These are phyloP conservation scores for Bungarus multicinctus DNA, from an alignment of 2,113 vertebrate species.

Conservation along the genomic window DNA sequence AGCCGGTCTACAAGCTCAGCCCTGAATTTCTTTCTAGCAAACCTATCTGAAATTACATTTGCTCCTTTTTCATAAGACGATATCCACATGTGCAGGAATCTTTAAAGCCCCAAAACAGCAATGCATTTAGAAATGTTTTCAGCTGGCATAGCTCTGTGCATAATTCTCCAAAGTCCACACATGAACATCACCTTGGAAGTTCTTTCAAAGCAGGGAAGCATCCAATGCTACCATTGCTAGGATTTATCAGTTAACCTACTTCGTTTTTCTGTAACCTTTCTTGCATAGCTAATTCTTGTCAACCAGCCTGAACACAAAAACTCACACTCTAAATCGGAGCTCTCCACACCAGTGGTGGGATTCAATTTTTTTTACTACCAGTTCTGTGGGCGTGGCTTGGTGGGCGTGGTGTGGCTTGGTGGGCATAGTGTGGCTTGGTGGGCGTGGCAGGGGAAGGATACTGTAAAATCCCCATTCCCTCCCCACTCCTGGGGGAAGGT, in stretches of 20 bases:
- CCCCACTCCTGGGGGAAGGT: no score
- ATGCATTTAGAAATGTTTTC: not conserved
- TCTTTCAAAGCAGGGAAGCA: not conserved
- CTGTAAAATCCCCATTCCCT: no score
- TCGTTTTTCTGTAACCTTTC: constrained; percentile 48
- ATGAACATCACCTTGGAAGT: not conserved
- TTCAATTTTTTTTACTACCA: no score
- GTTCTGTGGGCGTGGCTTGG: no score
- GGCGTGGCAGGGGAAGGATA: no score
- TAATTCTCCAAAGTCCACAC: not conserved
- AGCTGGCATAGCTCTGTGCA: not conserved
- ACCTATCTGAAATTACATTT: not conserved
- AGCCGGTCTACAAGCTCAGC: not conserved
- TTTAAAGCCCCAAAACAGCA: not conserved
- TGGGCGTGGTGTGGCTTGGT: no score
- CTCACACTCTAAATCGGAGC: not conserved
- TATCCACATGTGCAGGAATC: not conserved
- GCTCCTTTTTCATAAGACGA: not conserved
- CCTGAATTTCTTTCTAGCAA: not conserved
- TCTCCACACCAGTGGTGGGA: no score
- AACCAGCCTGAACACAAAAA: constrained; percentile 52
- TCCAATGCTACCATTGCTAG: not conserved
- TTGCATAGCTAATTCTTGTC: constrained; percentile 54
- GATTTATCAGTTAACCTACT: constrained; percentile 47
- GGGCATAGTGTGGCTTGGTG: no score